These are phyloP conservation scores for Himalopsyche tibetana DNA, from an alignment of 2,888 invertebrate genomes.

Conservation along the genomic window DNA sequence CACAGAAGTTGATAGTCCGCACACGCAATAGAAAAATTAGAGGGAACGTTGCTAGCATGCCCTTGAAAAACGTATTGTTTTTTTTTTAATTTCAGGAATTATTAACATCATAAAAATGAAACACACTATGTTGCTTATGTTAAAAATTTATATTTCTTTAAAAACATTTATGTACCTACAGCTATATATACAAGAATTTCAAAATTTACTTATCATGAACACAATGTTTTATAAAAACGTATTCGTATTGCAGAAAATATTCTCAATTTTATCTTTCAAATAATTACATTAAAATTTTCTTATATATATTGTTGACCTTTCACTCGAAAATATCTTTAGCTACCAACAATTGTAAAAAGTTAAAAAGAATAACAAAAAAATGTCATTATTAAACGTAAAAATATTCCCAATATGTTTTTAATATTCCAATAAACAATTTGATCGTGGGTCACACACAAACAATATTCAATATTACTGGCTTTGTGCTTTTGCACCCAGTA, in stretches of 20 bases:
- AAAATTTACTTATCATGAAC: neutral
- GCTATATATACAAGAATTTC: neutral
- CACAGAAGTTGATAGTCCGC: too few species aligned
- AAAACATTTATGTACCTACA: neutral
- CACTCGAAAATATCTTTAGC: neutral
- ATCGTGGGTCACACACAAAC: too few species aligned
- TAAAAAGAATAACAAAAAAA: too few species aligned
- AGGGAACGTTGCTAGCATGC: too few species aligned
- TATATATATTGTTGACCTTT: neutral
- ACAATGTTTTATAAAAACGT: neutral
- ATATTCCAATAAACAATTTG: too few species aligned
- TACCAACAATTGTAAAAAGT: neutral
- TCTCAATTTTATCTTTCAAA: neutral
- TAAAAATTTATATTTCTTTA: constrained; percentile 11
- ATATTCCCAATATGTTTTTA: too few species aligned
- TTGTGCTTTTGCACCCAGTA: too few species aligned
- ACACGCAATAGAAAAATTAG: too few species aligned
- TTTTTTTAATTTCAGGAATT: too few species aligned
- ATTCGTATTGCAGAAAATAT: constrained; percentile 13
- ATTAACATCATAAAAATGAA: neutral
- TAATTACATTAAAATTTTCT: neutral
- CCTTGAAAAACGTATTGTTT: too few species aligned
- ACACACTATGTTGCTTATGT: neutral
- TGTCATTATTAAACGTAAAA: too few species aligned
- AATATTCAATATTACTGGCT: too few species aligned